Evolutionary conservation across 2,888 invertebrate genomes (phyloP), one percentile per base, ranked within the genome.

Genomic region (Hirtodrosophila duncani): DNA sequence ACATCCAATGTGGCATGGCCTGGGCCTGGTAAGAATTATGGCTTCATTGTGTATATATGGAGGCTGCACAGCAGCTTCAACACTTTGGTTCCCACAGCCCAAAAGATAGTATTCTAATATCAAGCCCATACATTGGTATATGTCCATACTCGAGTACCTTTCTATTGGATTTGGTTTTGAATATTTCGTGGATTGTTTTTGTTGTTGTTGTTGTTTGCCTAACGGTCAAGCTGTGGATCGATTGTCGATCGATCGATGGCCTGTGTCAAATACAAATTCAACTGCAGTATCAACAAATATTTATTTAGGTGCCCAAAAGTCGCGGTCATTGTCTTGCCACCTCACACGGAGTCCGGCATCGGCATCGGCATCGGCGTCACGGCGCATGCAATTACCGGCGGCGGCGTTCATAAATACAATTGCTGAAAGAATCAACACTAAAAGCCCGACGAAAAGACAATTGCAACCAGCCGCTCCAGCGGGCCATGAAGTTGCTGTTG

Each of bases 31-130:
- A 74, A 63, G 75, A 77, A 81, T 77, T 81, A 77, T 81, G 66
- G 75, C 75, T 77, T 77, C 77, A 77, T 74, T 79, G 80, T 71
- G 51, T n/a, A n/a, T n/a, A n/a, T n/a, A n/a, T n/a, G n/a, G n/a
- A n/a, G 67, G 21, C 34, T 10, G 33, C 53, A 43, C 34, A 11
- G 30, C 21, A 31, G 16, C 23, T 18, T 10, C 10, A 17, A 16
- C 20, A n/a, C n/a, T n/a, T 50, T 49, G 59, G 63, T 77, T 80
- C 77, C 68, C 80, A 72, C 59, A 60, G 44, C 11, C 39, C 13
- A 17, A 17, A 20, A 16, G 30, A 20, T 26, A 36, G 21, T 65
- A 75, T 75, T 75, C 67, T 63, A 74, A 81, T 78, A 67, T 81
- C 58, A 61, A 78, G 81, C n/a, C n/a, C n/a, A n/a, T n/a, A n/a